Percentiles rank a stretch among this genome's conserved stretches.
Conservation (phyloP, 2,113 vertebrate species). For the human region DNA sequence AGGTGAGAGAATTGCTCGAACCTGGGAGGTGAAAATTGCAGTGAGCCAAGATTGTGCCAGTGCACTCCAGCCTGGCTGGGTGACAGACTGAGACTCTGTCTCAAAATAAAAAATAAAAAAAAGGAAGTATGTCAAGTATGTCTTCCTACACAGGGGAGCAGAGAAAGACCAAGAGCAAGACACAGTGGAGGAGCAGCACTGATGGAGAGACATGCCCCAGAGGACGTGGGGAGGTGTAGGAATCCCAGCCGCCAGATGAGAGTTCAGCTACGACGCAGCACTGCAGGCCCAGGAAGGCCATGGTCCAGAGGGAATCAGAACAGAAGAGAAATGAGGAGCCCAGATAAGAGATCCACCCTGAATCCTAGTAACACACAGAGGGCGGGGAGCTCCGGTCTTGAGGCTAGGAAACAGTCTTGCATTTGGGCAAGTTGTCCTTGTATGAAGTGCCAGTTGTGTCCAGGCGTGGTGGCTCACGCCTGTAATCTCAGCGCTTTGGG, state of each 20-base stretch:
- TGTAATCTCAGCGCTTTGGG: too few species aligned
- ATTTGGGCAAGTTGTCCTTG: background rate
- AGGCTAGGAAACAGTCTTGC: background rate
- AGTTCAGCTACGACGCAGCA: background rate
- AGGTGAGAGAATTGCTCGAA: too few species aligned
- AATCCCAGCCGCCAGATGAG: rapidly evolving
- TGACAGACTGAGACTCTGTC: too few species aligned
- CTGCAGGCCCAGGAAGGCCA: rapidly evolving
- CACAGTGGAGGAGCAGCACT: rapidly evolving
- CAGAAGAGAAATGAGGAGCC: too few species aligned
- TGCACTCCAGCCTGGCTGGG: too few species aligned
- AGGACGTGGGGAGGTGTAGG: background rate
- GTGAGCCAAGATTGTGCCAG: too few species aligned
- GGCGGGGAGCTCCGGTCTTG: background rate
- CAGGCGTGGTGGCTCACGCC: rapidly evolving
- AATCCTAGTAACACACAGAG: background rate
- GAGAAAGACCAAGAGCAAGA: background rate
- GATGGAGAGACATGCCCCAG: too few species aligned
- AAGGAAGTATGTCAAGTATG: too few species aligned
- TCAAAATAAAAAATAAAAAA: too few species aligned
- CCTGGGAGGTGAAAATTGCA: too few species aligned
- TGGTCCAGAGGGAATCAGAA: background rate
- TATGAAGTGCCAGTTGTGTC: background rate
- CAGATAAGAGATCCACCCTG: background rate
- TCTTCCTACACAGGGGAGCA: background rate